Evolutionary conservation across 1,140 invertebrate genomes (phyloP).

Genomic region (Ridgeia piscesae): DNA sequence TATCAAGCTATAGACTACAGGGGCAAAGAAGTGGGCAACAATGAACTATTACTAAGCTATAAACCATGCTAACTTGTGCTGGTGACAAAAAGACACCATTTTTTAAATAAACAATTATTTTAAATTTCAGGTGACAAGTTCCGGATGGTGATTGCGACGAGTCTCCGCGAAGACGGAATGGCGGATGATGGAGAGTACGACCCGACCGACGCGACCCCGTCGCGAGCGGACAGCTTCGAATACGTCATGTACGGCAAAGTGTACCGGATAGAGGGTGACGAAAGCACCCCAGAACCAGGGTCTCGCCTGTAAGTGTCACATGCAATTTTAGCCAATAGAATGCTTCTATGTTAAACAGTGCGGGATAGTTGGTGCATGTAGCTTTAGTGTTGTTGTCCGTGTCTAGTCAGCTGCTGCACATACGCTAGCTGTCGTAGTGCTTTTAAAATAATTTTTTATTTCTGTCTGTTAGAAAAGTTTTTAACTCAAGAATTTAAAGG

Average conservation of each 20-base stretch:
- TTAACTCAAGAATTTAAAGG: too few relatives aligned
- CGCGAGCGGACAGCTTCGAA: slow-evolving; percentile 88
- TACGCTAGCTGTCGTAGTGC: not conserved
- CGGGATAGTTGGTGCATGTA: not conserved
- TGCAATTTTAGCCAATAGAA: not conserved
- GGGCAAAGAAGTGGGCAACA: too few relatives aligned
- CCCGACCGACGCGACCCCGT: slow-evolving; percentile 74
- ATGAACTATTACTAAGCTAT: too few relatives aligned
- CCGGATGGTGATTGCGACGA: slow-evolving; percentile 90
- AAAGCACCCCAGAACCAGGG: slow-evolving; percentile 82
- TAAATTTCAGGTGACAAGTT: slow-evolving; percentile 77
- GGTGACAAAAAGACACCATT: not conserved
- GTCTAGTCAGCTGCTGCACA: not conserved
- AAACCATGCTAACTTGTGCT: not conserved
- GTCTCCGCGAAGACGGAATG: slow-evolving; percentile 93
- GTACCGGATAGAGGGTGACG: slow-evolving; percentile 96
- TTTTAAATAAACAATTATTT: not conserved
- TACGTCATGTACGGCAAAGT: slow-evolving; percentile 99
- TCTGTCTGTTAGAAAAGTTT: not conserved
- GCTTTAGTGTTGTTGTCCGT: not conserved
- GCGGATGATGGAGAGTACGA: slow-evolving; percentile 94
- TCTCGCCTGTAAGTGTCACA: slow-evolving; percentile 73
- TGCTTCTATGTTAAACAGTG: not conserved
- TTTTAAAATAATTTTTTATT: not conserved
- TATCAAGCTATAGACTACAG: too few relatives aligned